phyloP scores from a whole-genome alignment of 2,888 invertebrate genomes.

The Chymomyza caudatula region DNA sequence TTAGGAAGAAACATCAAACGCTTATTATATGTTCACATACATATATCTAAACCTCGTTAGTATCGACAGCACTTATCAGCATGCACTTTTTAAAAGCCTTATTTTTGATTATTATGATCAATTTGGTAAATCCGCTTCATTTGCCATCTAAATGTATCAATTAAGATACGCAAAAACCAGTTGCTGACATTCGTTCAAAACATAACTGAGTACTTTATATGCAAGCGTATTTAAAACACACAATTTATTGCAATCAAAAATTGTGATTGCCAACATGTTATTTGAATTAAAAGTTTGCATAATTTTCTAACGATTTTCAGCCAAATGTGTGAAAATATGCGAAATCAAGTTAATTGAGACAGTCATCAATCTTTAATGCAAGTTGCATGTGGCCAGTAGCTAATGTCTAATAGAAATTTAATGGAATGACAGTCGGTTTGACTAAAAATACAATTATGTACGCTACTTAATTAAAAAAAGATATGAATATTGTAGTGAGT shows the following conservation, averaged over 20 bases:
- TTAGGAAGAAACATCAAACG: too few species aligned
- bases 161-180: constrained; percentile 23
- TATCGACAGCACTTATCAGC: neutral
- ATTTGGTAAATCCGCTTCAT: neutral
- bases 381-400: too few species aligned
- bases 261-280: constrained; percentile 34
- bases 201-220: neutral
- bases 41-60: too few species aligned
- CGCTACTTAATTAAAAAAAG: too few species aligned
- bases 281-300: constrained; percentile 30
- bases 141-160: constrained; percentile 18
- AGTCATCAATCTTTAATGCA: neutral
- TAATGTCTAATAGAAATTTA: neutral
- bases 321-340: neutral
- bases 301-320: constrained; percentile 18
- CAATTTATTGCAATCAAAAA: constrained; percentile 25
- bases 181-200: neutral
- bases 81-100: neutral
- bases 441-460: neutral
- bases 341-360: neutral
- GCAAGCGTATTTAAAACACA: constrained; percentile 13
- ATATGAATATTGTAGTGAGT: too few species aligned
- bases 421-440: neutral
- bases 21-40: too few species aligned
- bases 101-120: neutral